A percentile compares a stretch with the other conserved stretches of the same genome.
Evolutionary conservation across 2,113 vertebrate species (phyloP).

Genomic region (Neotragus pygmaeus): DNA sequence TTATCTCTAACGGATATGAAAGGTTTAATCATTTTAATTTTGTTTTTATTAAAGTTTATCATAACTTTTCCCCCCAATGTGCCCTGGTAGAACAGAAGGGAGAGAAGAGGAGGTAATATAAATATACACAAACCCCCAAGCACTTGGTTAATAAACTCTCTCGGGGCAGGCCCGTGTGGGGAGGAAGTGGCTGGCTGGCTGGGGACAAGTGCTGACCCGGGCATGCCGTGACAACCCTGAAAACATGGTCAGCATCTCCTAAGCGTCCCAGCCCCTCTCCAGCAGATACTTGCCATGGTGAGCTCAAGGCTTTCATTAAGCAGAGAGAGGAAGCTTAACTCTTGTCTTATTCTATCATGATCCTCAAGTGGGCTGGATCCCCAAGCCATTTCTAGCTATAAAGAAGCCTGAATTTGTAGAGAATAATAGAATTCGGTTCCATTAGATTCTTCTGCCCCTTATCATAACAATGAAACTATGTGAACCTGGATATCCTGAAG

Average conservation of each 20-base stretch:
- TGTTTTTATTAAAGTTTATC: conserved; percentile 82
- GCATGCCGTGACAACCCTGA: conserved; percentile 30
- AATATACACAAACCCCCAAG: conserved; percentile 50
- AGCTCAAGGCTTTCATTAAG: conserved; percentile 69
- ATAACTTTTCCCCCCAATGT: conserved; percentile 50
- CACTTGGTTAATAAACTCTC: conserved; percentile 44
- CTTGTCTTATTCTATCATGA: conserved; percentile 38
- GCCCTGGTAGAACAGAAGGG: conserved; percentile 38
- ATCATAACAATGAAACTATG: not conserved
- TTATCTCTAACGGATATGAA: conserved; percentile 82
- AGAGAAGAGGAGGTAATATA: conserved; percentile 44
- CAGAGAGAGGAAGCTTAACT: conserved; percentile 54
- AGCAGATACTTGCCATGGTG: conserved; percentile 39
- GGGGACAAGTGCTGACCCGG: conserved; percentile 35
- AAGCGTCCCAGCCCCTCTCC: conserved; percentile 61
- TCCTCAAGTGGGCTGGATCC: conserved; percentile 53
- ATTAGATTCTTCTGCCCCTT: not conserved
- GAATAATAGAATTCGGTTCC: not conserved
- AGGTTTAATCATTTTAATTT: conserved; percentile 81
- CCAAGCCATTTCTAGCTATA: conserved; percentile 36
- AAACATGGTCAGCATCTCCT: conserved; percentile 83
- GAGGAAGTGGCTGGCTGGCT: conserved; percentile 85
- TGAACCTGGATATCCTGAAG: not conserved
- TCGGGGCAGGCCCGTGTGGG: conserved; percentile 60
- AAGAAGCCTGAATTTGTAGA: not conserved